phyloP scores from a whole-genome alignment of 2,113 vertebrate genomes.

The Crotalus viridis region DNA sequence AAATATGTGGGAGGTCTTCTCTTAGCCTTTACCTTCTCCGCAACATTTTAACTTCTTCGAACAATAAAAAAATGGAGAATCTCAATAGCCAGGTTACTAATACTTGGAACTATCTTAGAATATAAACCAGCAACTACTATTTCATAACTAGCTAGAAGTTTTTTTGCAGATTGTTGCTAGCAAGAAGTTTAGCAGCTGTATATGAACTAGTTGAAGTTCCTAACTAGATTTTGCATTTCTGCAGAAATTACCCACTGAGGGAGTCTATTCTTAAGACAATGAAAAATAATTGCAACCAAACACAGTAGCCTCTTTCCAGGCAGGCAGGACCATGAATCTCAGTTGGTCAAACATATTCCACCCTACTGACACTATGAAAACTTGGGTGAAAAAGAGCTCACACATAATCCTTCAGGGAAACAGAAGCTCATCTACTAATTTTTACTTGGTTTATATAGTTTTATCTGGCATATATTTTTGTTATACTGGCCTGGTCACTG shows the following conservation, averaged over 20 bases:
- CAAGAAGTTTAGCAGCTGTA: neutral
- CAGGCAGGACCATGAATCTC: neutral
- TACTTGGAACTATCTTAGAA: neutral
- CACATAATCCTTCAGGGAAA: neutral
- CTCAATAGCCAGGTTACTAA: neutral
- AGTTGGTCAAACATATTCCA: neutral
- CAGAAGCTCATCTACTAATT: neutral
- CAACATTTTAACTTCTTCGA: neutral
- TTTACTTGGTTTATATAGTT: neutral
- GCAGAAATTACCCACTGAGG: neutral
- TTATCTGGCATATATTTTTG: neutral
- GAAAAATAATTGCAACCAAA: neutral
- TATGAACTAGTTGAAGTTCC: neutral
- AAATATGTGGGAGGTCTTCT: neutral
- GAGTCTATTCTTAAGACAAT: neutral
- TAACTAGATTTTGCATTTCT: neutral
- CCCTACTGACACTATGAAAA: neutral
- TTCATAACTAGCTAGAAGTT: neutral
- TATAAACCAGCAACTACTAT: neutral
- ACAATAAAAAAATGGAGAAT: neutral
- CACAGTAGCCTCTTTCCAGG: neutral
- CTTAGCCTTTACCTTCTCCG: neutral
- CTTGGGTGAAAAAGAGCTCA: neutral
- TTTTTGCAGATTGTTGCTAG: neutral
- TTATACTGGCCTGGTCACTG: neutral